Evolutionary conservation across 2,113 vertebrate species (phyloP).

Genomic region (Kryptolebias marmoratus): DNA sequence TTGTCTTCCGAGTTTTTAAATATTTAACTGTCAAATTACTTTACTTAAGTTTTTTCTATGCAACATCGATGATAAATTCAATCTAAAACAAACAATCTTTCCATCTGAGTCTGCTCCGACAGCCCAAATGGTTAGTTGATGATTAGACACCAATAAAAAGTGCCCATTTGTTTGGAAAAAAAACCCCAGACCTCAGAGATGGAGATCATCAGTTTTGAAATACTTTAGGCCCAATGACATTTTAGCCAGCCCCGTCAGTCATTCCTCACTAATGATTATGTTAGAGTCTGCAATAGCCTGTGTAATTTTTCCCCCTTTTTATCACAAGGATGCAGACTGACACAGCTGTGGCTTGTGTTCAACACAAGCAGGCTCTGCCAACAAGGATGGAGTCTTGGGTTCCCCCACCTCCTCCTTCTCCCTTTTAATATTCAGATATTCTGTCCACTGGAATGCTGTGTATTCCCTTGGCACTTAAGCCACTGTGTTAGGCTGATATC

Average conservation of each 20-base stretch:
- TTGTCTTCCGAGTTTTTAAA: too few relatives aligned
- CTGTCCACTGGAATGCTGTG: constrained; percentile 34
- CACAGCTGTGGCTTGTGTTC: constrained; percentile 65
- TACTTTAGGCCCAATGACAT: constrained; percentile 74
- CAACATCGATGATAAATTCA: background rate
- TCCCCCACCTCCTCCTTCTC: constrained; percentile 51
- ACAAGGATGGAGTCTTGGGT: constrained; percentile 71
- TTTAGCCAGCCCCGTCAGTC: constrained; percentile 68
- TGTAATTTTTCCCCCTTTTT: constrained; percentile 75
- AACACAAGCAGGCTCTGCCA: constrained; percentile 72
- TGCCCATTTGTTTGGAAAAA: background rate
- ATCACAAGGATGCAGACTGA: constrained; percentile 77
- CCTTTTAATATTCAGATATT: constrained; percentile 68
- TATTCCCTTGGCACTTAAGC: background rate
- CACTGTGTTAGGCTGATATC: constrained; percentile 43
- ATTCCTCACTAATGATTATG: constrained; percentile 76
- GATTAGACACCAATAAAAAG: background rate
- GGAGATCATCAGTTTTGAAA: constrained; percentile 68
- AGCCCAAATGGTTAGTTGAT: background rate
- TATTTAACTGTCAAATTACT: too few relatives aligned
- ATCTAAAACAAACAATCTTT: too few relatives aligned
- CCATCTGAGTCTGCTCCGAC: background rate
- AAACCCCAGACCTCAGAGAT: constrained; percentile 9
- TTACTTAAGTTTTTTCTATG: too few relatives aligned
- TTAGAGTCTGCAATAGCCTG: constrained; percentile 62